Percentiles rank a stretch among this genome's conserved stretches.
Conservation (phyloP, 2,888 invertebrate genomes). For the Watsonalla cultraria region DNA sequence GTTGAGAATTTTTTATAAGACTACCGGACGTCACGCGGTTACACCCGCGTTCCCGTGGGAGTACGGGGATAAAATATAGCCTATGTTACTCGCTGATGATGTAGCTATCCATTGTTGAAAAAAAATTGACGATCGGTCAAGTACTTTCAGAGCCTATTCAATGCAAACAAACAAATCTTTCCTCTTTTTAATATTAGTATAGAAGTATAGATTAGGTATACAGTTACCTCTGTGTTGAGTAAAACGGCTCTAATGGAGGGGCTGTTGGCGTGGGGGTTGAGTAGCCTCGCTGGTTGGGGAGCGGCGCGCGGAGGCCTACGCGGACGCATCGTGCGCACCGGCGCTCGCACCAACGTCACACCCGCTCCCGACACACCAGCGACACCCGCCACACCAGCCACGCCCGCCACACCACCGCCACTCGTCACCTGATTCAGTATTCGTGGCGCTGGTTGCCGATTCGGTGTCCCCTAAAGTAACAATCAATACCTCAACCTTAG, state of each 20-base stretch:
- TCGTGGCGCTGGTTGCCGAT: constrained; percentile 46
- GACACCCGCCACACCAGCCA: constrained; percentile 2
- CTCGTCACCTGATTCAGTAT: constrained; percentile 55
- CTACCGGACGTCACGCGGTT: too few relatives aligned
- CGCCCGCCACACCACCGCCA: constrained; percentile 16
- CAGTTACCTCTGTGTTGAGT: neutral
- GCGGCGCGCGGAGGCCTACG: constrained; percentile 38
- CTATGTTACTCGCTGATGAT: too few relatives aligned
- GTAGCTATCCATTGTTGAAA: too few relatives aligned
- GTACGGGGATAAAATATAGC: too few relatives aligned
- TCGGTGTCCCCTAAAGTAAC: constrained; percentile 40
- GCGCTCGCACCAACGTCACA: constrained; percentile 52
- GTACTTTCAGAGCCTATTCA: too few relatives aligned
- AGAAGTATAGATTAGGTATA: neutral
- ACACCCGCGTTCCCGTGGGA: too few relatives aligned
- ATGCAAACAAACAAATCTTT: too few relatives aligned
- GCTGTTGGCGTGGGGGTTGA: constrained; percentile 19
- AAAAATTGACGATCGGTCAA: too few relatives aligned
- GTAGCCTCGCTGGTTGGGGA: constrained; percentile 15
- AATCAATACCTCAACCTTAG: neutral
- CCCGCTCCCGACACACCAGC: constrained; percentile 7
- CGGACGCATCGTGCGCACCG: constrained; percentile 40
- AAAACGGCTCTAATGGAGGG: constrained; percentile 1
- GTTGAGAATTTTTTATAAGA: neutral
- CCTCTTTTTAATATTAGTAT: too few relatives aligned